phyloP scores from a whole-genome alignment of 1,140 invertebrate genomes.

The Bombus sibiricus region DNA sequence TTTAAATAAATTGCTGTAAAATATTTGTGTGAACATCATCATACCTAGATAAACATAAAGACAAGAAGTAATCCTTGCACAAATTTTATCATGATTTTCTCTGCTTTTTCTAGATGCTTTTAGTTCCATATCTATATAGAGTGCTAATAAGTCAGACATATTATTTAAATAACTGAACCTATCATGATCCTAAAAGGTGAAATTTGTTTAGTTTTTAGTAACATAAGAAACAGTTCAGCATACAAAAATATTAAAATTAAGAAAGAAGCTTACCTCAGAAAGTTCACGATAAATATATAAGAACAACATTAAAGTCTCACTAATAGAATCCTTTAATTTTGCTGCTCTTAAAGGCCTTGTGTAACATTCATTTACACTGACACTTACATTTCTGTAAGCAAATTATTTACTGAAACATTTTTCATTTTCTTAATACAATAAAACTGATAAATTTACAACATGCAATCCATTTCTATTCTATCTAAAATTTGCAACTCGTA shows the following conservation, averaged over 20 bases:
- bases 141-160: conserved; percentile 81
- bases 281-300: conserved; percentile 78
- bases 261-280: conserved; percentile 72
- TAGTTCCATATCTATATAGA: conserved; percentile 82
- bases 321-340: conserved; percentile 80
- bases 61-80: conserved; percentile 78
- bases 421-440: not conserved
- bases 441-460: not conserved
- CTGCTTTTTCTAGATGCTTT: conserved; percentile 77
- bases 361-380: conserved; percentile 76
- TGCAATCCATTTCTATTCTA: not conserved
- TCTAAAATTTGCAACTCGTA: not conserved
- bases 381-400: conserved; percentile 78
- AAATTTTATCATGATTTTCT: conserved; percentile 78
- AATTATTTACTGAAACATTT: conserved; percentile 15
- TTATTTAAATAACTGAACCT: conserved; percentile 77
- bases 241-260: not conserved
- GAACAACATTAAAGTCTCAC: conserved; percentile 81
- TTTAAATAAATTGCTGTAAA: not conserved
- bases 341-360: conserved; percentile 77
- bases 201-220: conserved; percentile 20
- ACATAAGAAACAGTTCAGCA: not conserved
- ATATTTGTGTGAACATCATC: conserved; percentile 42
- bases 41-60: conserved; percentile 81
- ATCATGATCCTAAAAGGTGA: conserved; percentile 75